phyloP scores from a whole-genome alignment of 2,113 vertebrate genomes.

The Strix aluco region DNA sequence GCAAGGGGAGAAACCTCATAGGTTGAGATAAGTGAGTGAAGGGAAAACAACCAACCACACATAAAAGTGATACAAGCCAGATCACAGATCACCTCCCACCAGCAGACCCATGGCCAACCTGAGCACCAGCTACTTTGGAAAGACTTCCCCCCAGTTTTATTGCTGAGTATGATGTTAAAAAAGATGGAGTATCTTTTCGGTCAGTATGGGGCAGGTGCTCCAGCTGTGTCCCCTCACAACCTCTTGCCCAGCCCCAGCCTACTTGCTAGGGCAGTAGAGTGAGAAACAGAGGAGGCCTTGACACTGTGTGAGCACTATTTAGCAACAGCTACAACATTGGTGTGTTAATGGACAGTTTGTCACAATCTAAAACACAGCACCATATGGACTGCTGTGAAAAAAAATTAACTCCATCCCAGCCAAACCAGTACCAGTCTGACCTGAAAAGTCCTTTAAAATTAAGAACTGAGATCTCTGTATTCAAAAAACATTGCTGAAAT shows the following conservation, averaged over 20 bases:
- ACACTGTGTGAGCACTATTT: background rate
- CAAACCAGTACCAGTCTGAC: background rate
- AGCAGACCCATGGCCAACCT: background rate
- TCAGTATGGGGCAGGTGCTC: background rate
- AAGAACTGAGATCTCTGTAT: background rate
- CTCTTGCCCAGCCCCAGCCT: background rate
- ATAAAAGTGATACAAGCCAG: background rate
- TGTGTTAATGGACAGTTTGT: background rate
- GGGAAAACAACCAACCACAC: background rate
- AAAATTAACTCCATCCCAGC: background rate
- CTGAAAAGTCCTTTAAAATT: background rate
- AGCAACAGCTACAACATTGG: background rate
- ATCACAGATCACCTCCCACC: background rate
- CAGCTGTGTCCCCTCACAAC: background rate
- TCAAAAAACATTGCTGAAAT: background rate
- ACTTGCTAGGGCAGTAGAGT: background rate
- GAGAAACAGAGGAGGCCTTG: background rate
- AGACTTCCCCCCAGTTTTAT: background rate
- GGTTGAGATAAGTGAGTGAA: background rate
- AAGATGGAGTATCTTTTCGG: background rate
- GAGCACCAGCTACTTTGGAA: background rate
- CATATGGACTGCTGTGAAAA: constrained; percentile 29
- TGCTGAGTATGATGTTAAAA: background rate
- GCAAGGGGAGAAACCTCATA: background rate
- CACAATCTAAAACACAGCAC: background rate